phyloP scores from a whole-genome alignment of 2,113 vertebrate genomes.

The Dasyurus viverrinus region DNA sequence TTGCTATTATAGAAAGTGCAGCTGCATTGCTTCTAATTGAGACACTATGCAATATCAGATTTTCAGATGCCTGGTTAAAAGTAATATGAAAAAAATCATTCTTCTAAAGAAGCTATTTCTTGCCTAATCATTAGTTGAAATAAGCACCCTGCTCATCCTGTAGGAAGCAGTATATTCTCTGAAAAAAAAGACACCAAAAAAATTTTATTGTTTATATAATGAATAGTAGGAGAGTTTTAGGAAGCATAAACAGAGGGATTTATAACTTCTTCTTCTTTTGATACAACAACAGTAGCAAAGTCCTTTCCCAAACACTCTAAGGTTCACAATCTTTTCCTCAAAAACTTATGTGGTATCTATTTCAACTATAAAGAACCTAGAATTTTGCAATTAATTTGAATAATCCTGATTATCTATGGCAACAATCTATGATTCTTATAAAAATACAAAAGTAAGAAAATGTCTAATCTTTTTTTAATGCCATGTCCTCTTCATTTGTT shows the following conservation, averaged over 20 bases:
- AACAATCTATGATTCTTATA: no score
- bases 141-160: constrained; percentile 8
- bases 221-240: constrained; percentile 16
- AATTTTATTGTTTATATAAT: constrained; percentile 43
- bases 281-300: neutral
- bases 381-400: neutral
- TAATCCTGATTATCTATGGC: neutral
- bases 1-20: constrained; percentile 41
- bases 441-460: no score
- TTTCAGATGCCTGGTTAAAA: constrained; percentile 32
- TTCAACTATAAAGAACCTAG: neutral
- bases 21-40: constrained; percentile 32
- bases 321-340: neutral
- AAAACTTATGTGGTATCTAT: constrained; percentile 15
- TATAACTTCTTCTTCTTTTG: constrained; percentile 45
- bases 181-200: constrained; percentile 15
- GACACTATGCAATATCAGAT: constrained; percentile 22
- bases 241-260: constrained; percentile 18
- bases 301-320: constrained; percentile 26
- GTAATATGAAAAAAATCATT: constrained; percentile 43
- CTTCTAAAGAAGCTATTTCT: constrained; percentile 45
- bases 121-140: constrained; percentile 52
- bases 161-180: neutral
- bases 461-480: neutral
- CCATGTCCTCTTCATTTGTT: constrained; percentile 5